phyloP scores from a whole-genome alignment of 2,113 vertebrate species.

The Gasterosteus nipponicus region DNA sequence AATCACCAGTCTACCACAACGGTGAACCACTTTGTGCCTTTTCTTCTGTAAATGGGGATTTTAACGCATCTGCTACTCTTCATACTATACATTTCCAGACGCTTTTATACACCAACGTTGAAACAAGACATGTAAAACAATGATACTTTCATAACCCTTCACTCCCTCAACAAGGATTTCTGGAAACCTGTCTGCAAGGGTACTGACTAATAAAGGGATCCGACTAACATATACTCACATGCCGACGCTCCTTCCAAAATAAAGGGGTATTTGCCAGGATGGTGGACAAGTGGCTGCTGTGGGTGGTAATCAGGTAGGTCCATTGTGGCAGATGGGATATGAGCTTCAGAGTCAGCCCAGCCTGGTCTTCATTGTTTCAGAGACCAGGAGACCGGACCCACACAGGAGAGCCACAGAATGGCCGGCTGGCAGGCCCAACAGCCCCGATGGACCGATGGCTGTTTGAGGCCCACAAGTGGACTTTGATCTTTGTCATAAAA shows the following conservation, averaged over 20 bases:
- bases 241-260: constrained; percentile 67
- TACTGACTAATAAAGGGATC: background rate
- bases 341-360: constrained; percentile 37
- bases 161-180: background rate
- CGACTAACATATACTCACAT: constrained; percentile 72
- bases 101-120: background rate
- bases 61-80: background rate
- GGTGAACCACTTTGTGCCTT: background rate
- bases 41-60: background rate
- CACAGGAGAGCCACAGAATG: constrained; percentile 48
- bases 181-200: background rate
- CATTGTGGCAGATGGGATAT: constrained; percentile 63
- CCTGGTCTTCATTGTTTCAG: constrained; percentile 56
- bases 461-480: constrained; percentile 72
- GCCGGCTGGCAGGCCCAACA: constrained; percentile 48
- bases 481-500: constrained; percentile 84
- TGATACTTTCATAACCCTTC: background rate
- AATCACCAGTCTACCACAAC: constrained; percentile 26
- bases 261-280: constrained; percentile 31
- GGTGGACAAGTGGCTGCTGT: constrained; percentile 44
- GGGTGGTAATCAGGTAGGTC: constrained; percentile 60
- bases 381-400: constrained; percentile 48
- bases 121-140: background rate
- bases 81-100: background rate
- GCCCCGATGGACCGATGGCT: constrained; percentile 67